Conservation (phyloP, 1,140 invertebrate species). For the Polypedilum vanderplanki region DNA sequence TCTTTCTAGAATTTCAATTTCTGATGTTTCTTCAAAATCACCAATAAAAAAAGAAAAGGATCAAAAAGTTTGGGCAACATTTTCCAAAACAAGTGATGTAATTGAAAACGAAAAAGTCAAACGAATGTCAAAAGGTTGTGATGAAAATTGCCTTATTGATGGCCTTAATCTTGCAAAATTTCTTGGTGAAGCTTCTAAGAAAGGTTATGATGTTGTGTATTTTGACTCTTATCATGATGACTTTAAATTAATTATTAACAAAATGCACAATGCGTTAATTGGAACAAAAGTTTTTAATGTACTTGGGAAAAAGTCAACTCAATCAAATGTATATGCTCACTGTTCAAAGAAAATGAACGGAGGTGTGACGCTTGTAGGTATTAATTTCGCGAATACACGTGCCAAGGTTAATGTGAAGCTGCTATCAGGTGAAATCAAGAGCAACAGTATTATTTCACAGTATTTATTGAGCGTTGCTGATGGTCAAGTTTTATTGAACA, state of each 20-base stretch:
- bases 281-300: background rate
- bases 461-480: background rate
- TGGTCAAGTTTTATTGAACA: background rate
- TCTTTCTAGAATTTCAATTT: too few species aligned
- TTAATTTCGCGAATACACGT: background rate
- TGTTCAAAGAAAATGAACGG: conserved; percentile 15
- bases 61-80: background rate
- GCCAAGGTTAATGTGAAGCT: background rate
- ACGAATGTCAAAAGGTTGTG: background rate
- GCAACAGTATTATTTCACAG: background rate
- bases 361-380: background rate
- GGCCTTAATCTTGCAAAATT: background rate
- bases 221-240: background rate
- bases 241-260: background rate
- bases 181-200: background rate
- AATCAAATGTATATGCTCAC: background rate
- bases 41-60: background rate
- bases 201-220: background rate
- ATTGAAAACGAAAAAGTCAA: background rate
- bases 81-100: background rate
- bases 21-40: too few species aligned
- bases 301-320: background rate
- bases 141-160: background rate
- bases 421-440: background rate
- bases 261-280: background rate